Base-by-base conservation (phyloP, 2,888 invertebrate genomes). In the Gandaritis pyraliata region DNA sequence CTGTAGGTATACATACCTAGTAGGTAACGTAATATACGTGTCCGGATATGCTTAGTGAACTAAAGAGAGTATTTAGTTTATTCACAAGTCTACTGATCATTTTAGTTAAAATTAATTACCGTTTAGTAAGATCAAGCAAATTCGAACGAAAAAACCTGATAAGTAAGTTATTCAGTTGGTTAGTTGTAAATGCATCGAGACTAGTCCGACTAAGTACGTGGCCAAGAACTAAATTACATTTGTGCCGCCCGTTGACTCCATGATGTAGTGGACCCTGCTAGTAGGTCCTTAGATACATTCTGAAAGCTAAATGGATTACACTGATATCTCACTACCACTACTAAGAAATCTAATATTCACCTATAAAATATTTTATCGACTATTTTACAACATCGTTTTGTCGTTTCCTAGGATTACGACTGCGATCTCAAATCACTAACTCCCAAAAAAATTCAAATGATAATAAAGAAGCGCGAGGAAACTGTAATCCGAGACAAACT, bases 161-260 rank as follows among this genome's bases (percentile, higher is more conserved):
- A 30, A 7, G 1, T 38, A 41, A 13, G 6, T 43, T 8, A 16
- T 16, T 63, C 41, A 58, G 54, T 46, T 29, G 33, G 50, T 50
- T 56, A 51, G 56, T 61, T 55, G 61, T 67, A 65, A 67, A 69
- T 67, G 69, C 69, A 67, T 67, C 64, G 59, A 53, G 64, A 77
- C 77, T 76, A 70, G 67, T 67, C 65, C 65, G 62, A 63, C 68
- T 69, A n/a, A n/a, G n/a, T n/a, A 70, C 72, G 71, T 72, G 75
- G 76, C 74, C 75, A 79, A 77, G 78, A 80, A 77, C 78, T 82
- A 82, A 85, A 87, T 86, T 83, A 82, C 82, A 85, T 87, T 87
- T 85, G 86, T 86, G 84, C 83, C 82, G 77, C 81, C 80, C 78
- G 83, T 83, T 81, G 78, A 74, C 77, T 78, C 62, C 80, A 80